A percentile compares a stretch with the other conserved stretches of the same genome.
These are phyloP conservation scores for Dynastes tityus DNA, from an alignment of 2,888 invertebrate species.

Conservation along the genomic window DNA sequence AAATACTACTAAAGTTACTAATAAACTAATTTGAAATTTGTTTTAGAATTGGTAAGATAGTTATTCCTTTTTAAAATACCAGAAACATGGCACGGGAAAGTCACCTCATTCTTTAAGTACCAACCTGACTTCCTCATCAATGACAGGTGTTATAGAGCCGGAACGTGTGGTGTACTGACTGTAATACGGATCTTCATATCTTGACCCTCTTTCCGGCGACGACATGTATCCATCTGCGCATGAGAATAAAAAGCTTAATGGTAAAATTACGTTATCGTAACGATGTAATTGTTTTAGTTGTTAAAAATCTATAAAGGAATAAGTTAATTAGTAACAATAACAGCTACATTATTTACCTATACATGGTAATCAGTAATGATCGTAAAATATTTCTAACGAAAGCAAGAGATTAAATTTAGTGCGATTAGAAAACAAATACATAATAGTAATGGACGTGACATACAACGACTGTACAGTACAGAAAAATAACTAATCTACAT, in stretches of 20 bases:
- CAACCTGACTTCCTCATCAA: constrained; percentile 91
- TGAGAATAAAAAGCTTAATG: constrained; percentile 30
- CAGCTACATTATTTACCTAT: background rate
- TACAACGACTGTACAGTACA: constrained; percentile 48
- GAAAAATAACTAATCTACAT: constrained; percentile 51
- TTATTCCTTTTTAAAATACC: background rate
- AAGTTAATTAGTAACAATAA: constrained; percentile 1
- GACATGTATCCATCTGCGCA: constrained; percentile 85
- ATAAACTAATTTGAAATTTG: too few species aligned
- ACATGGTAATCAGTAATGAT: background rate
- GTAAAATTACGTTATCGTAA: background rate
- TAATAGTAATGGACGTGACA: constrained; percentile 40
- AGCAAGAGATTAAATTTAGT: constrained; percentile 30
- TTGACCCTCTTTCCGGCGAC: constrained; percentile 85
- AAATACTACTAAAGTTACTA: too few species aligned
- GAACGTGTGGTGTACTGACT: constrained; percentile 83
- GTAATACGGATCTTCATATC: constrained; percentile 92
- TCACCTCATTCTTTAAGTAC: constrained; percentile 46
- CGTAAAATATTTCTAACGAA: constrained; percentile 6
- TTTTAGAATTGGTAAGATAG: too few species aligned
- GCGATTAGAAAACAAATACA: constrained; percentile 38
- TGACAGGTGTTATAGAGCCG: constrained; percentile 88
- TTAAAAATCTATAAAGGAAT: background rate
- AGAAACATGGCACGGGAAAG: background rate
- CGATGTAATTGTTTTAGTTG: background rate